These are phyloP conservation scores for Oscheius sp. DNA, from an alignment of 2,888 invertebrate species.

Conservation along the genomic window DNA sequence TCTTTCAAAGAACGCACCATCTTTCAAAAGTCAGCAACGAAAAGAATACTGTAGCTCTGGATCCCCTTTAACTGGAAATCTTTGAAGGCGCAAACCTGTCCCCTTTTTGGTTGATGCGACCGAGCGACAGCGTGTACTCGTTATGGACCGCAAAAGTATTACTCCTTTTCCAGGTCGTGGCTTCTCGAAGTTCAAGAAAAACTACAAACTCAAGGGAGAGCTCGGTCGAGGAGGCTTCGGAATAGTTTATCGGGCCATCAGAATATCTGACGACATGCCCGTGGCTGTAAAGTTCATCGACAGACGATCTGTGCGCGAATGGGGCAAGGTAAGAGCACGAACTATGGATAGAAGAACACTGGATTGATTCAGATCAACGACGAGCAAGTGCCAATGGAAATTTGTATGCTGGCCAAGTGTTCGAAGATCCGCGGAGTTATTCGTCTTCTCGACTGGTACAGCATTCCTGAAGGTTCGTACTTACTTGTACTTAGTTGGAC, in stretches of 20 bases:
- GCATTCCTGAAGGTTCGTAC: constrained; percentile 59
- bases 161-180: constrained; percentile 53
- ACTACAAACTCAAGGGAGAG: constrained; percentile 65
- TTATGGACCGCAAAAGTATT: background rate
- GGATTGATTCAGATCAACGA: constrained; percentile 62
- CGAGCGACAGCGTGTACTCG: background rate
- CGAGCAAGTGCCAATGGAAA: constrained; percentile 71
- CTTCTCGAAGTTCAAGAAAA: constrained; percentile 70
- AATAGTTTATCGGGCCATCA: constrained; percentile 59
- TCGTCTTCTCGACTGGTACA: constrained; percentile 69
- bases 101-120: background rate
- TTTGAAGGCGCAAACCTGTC: constrained; percentile 8
- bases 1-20: too few species aligned
- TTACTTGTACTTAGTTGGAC: too few species aligned
- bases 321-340: constrained; percentile 51
- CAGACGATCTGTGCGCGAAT: constrained; percentile 66
- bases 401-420: constrained; percentile 68
- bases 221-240: constrained; percentile 67
- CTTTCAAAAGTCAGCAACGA: too few species aligned
- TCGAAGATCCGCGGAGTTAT: constrained; percentile 65
- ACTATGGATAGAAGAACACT: background rate
- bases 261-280: constrained; percentile 64
- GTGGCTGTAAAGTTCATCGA: constrained; percentile 72
- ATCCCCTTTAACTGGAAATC: constrained; percentile 19
- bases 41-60: too few species aligned